These are phyloP conservation scores for Entelurus aequoreus DNA, from an alignment of 2,113 vertebrate species.

Conservation along the genomic window DNA sequence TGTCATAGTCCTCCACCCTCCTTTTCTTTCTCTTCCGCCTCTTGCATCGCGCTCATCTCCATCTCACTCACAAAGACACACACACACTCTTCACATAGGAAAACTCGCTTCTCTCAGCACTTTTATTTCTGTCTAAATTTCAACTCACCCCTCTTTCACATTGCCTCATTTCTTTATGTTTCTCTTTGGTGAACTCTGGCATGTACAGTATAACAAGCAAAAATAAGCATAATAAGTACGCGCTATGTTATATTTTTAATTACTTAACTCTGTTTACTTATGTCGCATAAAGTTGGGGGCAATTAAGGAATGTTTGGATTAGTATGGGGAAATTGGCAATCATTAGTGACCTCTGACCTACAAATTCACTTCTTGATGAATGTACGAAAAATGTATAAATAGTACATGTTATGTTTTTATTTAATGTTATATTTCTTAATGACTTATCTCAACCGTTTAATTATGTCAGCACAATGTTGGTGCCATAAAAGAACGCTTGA, in stretches of 20 bases:
- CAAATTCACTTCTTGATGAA: too few relatives aligned
- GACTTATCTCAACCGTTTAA: too few relatives aligned
- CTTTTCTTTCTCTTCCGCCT: constrained; percentile 29
- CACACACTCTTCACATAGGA: constrained; percentile 40
- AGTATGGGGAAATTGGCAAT: background rate
- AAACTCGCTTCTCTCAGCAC: constrained; percentile 53
- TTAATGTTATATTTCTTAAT: too few relatives aligned
- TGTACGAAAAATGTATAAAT: too few relatives aligned
- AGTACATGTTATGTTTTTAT: too few relatives aligned
- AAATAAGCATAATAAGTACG: background rate
- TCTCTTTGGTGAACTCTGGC: background rate
- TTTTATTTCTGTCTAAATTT: constrained; percentile 65
- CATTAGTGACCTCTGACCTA: too few relatives aligned
- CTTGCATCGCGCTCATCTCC: constrained; percentile 48
- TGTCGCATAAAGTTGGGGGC: background rate
- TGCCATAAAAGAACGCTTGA: too few relatives aligned
- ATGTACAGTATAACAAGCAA: background rate
- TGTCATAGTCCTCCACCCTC: constrained; percentile 18
- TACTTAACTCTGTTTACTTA: background rate
- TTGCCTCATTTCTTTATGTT: constrained; percentile 43
- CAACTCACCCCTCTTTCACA: constrained; percentile 46
- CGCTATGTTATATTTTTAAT: background rate
- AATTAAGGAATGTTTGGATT: background rate
- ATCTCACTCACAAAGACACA: constrained; percentile 29
- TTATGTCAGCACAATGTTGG: too few relatives aligned